Conservation (phyloP, 2,888 invertebrate genomes). For the Troides aeacus region DNA sequence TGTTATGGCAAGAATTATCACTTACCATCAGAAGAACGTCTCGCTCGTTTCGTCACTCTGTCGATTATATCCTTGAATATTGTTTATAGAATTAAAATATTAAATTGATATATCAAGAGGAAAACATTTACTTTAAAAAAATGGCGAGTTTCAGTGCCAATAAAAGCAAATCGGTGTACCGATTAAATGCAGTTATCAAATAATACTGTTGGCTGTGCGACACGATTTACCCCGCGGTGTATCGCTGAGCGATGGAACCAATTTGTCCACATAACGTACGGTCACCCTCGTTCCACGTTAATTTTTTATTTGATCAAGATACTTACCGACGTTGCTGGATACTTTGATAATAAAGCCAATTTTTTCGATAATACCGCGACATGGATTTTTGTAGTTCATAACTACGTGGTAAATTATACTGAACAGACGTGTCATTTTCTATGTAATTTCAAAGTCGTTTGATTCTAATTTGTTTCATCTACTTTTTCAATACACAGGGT, state of each 20-base stretch:
- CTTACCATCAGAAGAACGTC: too few relatives aligned
- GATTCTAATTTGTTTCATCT: slow-evolving; percentile 69
- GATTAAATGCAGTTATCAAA: slow-evolving; percentile 29
- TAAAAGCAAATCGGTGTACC: slow-evolving; percentile 17
- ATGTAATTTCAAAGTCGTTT: slow-evolving; percentile 67
- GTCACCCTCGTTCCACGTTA: slow-evolving; percentile 59
- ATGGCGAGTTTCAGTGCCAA: not conserved
- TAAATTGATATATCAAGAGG: too few relatives aligned
- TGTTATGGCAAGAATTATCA: too few relatives aligned
- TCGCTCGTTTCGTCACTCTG: too few relatives aligned
- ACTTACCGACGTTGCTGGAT: slow-evolving; percentile 60
- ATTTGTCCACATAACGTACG: slow-evolving; percentile 63
- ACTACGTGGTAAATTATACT: slow-evolving; percentile 63
- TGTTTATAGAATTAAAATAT: too few relatives aligned
- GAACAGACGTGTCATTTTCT: slow-evolving; percentile 66
- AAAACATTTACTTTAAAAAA: too few relatives aligned
- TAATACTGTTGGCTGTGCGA: slow-evolving; percentile 32
- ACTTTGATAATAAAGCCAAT: slow-evolving; percentile 76
- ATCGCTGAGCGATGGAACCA: slow-evolving; percentile 59
- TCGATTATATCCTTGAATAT: too few relatives aligned
- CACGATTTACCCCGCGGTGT: slow-evolving; percentile 44
- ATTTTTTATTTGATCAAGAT: slow-evolving; percentile 77
- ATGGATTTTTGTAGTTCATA: slow-evolving; percentile 53
- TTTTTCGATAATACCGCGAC: slow-evolving; percentile 71
- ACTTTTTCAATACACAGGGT: slow-evolving; percentile 46